Percentiles rank a stretch among this genome's conserved stretches.
Conservation (phyloP, 2,113 vertebrate genomes). For the Petroica traversi region DNA sequence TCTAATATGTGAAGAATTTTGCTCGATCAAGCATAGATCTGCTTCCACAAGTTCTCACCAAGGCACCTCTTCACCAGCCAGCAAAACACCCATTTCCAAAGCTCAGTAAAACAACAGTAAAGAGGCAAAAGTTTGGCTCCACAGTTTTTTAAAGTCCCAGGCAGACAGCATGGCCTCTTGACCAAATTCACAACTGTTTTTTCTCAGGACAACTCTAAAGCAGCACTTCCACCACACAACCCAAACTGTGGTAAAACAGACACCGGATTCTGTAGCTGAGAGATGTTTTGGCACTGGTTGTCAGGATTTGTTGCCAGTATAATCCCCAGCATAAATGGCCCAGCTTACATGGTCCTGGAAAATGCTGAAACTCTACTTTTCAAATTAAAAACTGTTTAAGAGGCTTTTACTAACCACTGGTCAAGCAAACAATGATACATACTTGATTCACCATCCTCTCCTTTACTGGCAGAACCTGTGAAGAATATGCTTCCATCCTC, state of each 20-base stretch:
- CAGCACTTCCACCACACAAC: background rate
- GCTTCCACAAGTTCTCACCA: background rate
- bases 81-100: background rate
- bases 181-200: background rate
- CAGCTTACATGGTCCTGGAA: background rate
- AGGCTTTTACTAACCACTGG: background rate
- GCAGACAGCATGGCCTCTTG: background rate
- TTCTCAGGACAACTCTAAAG: background rate
- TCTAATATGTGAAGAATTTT: background rate
- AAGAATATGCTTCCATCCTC: conserved; percentile 98
- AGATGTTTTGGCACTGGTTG: background rate
- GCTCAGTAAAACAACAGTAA: background rate
- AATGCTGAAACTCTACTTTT: background rate
- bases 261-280: background rate
- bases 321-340: background rate
- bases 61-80: background rate
- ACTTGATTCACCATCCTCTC: conserved; percentile 98
- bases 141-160: background rate
- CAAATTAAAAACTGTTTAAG: background rate
- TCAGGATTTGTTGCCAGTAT: background rate
- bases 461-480: conserved; percentile 96
- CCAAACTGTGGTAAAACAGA: background rate
- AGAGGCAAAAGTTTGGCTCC: background rate
- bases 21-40: background rate
- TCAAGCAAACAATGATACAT: conserved; percentile 53